These are phyloP conservation scores for Hemicordylus capensis DNA, from an alignment of 2,113 vertebrate genomes.

Conservation along the genomic window DNA sequence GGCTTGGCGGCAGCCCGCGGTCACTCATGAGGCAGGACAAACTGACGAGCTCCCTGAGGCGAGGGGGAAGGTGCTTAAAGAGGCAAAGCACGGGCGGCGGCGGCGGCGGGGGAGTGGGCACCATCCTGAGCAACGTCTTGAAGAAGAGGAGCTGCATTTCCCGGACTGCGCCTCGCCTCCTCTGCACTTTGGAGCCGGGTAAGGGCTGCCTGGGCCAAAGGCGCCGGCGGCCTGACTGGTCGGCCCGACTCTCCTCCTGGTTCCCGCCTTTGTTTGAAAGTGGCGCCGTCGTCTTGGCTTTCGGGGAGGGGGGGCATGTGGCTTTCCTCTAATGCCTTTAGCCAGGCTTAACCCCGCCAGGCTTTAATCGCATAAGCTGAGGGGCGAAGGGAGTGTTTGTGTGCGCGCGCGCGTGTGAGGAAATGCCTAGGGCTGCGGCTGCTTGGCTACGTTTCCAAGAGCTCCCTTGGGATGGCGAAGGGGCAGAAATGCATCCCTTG, in stretches of 20 bases:
- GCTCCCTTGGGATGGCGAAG: neutral
- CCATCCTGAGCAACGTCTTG: slow-evolving; percentile 94
- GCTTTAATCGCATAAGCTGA: slow-evolving; percentile 25
- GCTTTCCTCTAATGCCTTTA: neutral
- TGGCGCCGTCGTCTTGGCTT: neutral
- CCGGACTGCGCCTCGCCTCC: slow-evolving; percentile 91
- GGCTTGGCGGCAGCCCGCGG: neutral
- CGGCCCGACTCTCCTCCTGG: neutral
- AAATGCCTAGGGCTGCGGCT: neutral
- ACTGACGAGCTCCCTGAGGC: slow-evolving; percentile 79
- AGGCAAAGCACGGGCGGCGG: slow-evolving; percentile 81
- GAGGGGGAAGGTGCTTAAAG: slow-evolving; percentile 83
- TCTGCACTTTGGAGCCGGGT: slow-evolving; percentile 98
- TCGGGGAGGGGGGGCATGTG: neutral
- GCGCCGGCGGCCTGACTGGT: neutral
- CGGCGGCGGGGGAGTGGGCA: slow-evolving; percentile 82
- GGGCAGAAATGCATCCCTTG: slow-evolving; percentile 5
- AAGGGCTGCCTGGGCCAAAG: slow-evolving; percentile 31
- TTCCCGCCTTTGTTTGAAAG: slow-evolving; percentile 14
- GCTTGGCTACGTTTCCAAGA: neutral
- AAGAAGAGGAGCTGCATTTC: slow-evolving; percentile 95
- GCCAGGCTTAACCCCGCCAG: neutral
- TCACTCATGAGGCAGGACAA: slow-evolving; percentile 88
- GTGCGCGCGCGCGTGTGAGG: neutral
- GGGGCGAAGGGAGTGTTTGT: neutral